Base-by-base conservation (phyloP, 2,113 vertebrate genomes). In the Stegastes partitus region DNA sequence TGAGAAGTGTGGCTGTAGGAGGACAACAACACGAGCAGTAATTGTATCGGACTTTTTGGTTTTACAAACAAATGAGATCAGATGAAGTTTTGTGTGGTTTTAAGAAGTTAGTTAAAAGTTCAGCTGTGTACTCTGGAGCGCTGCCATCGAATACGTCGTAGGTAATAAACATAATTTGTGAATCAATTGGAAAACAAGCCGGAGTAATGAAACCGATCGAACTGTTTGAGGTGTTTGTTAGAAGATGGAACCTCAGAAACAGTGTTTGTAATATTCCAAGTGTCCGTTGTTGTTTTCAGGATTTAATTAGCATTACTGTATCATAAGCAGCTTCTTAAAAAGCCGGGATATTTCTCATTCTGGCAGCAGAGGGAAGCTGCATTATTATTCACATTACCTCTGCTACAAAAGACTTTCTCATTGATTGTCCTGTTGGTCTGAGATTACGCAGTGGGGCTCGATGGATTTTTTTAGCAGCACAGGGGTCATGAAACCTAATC, bases 361-460 rank as follows among this genome's bases (percentile, higher is more conserved):
- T 51, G 65, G 37, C 37, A 61, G 28, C 21, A 39, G 26, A 58
- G n/a, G 5, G n/a, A n/a, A n/a, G 19, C 63, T 68, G 53, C 25
- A 77, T 59, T 39, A 37, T 45, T 12, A 57, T 86, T 82, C 74
- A 64, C 49, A 83, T 69, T 53, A 75, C 55, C 42, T 57, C 72
- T 74, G 64, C 72, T 34, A 73, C 49, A 81, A 78, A 87, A 84
- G 63, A 68, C 59, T 67, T 69, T 62, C 50, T 62, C 70, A 87
- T 77, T 87, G 86, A 88, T 82, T 88, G 49, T 88, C 68, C 79
- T 82, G 67, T 79, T 86, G 79, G 69, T 74, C 26, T 83, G 81
- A 81, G 77, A 85, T 86, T 77, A 83, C 61, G 9, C 70, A 63
- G 67, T 12, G 39, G 72, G 67, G 53, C 81, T 74, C 54, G 9